Evolutionary conservation across 2,888 invertebrate genomes (phyloP), one percentile per base, ranked within the genome.

Genomic region (Heteromyza rotundicornis): DNA sequence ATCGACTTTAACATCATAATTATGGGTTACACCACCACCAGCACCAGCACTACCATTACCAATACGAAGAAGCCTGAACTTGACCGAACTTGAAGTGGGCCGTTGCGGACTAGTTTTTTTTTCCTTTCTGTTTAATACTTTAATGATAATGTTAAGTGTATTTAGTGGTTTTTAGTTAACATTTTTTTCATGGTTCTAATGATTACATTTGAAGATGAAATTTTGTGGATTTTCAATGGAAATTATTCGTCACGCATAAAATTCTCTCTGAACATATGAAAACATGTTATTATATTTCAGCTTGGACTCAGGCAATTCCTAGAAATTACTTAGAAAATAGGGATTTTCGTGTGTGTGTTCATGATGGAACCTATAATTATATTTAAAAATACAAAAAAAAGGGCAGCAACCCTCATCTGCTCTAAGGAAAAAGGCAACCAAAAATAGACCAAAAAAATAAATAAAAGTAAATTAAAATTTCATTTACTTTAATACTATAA

Each of bases 1-100:
- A 57, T 47, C 47, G 16, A 24, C 23, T 47, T 57, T 27, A 57
- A 57, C 49, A 57, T 57, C 32, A 47, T 57, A 57, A 57, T 57
- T 57, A 49, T 57, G 35, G 49, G 57, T 49, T 57, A 47, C 47
- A 47, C 20, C n/a, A n/a, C n/a, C n/a, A n/a, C n/a, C n/a, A n/a
- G n/a, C n/a, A n/a, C n/a, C n/a, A n/a, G n/a, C n/a, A n/a, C n/a
- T n/a, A n/a, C n/a, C n/a, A n/a, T n/a, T n/a, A n/a, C n/a, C n/a
- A n/a, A n/a, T n/a, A n/a, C n/a, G n/a, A 47, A 19, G 17, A 17
- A 47, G 47, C 19, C 7, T 19, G 47, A 47, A 5, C 19, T 40
- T 7, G 40, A n/a, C 40, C n/a, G 12, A 40, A 40, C 7, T 19
- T n/a, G n/a, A n/a, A 19, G 47, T 47, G 47, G 47, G 19, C 19